Evolutionary conservation across 2,797 vertebrate species (phyloP).

Genomic region (Anguilla anguilla): DNA sequence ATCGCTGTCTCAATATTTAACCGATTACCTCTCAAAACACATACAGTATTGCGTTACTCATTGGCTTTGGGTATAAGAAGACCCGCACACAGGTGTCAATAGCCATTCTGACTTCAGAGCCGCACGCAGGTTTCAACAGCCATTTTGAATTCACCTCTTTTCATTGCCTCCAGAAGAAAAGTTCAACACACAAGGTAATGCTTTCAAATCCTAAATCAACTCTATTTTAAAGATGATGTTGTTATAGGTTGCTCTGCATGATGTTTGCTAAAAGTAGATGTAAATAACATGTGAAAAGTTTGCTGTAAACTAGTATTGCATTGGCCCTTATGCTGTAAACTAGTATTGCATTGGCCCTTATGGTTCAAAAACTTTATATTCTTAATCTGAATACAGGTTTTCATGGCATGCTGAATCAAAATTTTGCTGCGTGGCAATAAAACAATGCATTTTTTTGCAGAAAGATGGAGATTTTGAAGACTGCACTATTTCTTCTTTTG

Average conservation of each 20-base stretch:
- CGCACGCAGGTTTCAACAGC: neutral
- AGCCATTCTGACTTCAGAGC: neutral
- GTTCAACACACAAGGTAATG: conserved; percentile 24
- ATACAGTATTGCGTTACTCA: conserved; percentile 14
- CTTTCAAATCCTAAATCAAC: neutral
- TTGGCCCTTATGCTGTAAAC: neutral
- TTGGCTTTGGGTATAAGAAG: conserved; percentile 17
- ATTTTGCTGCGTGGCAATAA: neutral
- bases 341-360: neutral
- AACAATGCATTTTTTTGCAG: neutral
- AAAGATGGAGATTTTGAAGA: conserved; percentile 57
- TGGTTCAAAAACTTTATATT: neutral
- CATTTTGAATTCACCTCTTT: neutral
- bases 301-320: neutral
- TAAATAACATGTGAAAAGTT: neutral
- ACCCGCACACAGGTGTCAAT: neutral
- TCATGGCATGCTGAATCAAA: neutral
- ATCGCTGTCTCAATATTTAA: neutral
- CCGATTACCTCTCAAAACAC: conserved; percentile 14
- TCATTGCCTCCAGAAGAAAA: neutral
- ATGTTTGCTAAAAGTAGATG: too few relatives aligned
- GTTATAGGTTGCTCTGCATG: neutral
- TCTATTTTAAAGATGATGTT: neutral
- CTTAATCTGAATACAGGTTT: neutral
- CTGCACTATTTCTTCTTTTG: conserved; percentile 41